Base-by-base conservation (phyloP, 30 jellyfish, hydroid and myxozoan species). In the Cassiopea andromeda region DNA sequence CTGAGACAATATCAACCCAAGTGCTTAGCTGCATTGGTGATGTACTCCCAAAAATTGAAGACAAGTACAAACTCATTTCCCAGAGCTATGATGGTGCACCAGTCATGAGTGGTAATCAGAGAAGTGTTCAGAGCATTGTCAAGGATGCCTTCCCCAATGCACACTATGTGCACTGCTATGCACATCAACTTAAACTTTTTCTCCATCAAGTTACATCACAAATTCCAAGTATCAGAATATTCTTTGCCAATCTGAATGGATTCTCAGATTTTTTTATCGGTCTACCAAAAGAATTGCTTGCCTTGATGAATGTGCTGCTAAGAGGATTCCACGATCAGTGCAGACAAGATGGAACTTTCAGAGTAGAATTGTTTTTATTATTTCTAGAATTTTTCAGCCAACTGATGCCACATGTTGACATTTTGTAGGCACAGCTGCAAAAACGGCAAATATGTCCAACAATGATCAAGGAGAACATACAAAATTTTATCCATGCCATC, bases 31-130 rank as follows among this genome's bases (percentile, higher is more conserved):
- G 57, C 78, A 48, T 85, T 59, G 83, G 60, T 50, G 69, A 73
- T 27, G 86, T 75, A 54, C 93, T 85, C 43, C 93, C 93, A 13
- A n/a, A n/a, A n/a, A 44, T 49, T 76, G 76, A 57, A 44, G 78
- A 77, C 19, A 60, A 75, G 27, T 75, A 74, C 27, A 73, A 85
- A 67, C 81, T 85, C 47, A 60, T 58, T 83, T 64, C 87, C 18
- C 93, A 72, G 43, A 46, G 87, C 71, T 73, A 88, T 78, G 94
- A 87, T 70, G 94, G 91, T 58, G 87, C 91, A 2, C 48, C 87
- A 45, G 91, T 71, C 18, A 78, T 78, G 84, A 78, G 87, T 27
- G 90, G 95, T 12, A 9, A 64, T 6, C 46, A 58, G 3, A 59
- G 91, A 46, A 89, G 95, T 64, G 94, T 88, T 0, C 80, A 71